These are phyloP conservation scores for Drosophila rufa DNA, from an alignment of 1,140 invertebrate genomes.

Conservation along the genomic window DNA sequence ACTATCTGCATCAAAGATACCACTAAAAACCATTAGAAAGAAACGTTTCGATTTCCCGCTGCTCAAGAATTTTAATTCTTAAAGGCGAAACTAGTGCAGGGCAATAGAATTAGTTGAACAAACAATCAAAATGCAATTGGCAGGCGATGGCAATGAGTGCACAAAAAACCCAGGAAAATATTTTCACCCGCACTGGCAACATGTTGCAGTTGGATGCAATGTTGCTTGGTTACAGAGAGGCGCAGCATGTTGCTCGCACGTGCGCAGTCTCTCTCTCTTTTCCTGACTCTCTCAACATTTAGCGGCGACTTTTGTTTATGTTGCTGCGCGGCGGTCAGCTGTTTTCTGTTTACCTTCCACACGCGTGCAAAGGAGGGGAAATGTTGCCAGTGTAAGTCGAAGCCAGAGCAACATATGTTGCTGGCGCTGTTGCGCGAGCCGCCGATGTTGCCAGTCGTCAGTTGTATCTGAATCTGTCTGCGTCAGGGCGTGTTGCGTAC, in stretches of 20 bases:
- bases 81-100: slow-evolving; percentile 10
- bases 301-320: slow-evolving; percentile 46
- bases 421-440: slow-evolving; percentile 9
- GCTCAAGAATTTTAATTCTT: slow-evolving; percentile 24
- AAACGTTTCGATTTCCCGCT: slow-evolving; percentile 13
- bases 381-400: slow-evolving; percentile 51
- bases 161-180: background rate
- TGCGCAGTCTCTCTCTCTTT: slow-evolving; percentile 23
- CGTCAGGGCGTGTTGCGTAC: slow-evolving; percentile 21
- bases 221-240: background rate
- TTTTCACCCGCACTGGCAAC: background rate
- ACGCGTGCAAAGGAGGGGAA: slow-evolving; percentile 15
- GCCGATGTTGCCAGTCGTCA: slow-evolving; percentile 25
- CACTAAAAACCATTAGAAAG: slow-evolving; percentile 14
- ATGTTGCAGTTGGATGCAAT: background rate
- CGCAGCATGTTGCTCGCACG: slow-evolving; percentile 37
- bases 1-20: slow-evolving; percentile 15
- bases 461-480: slow-evolving; percentile 37
- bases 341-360: slow-evolving; percentile 57
- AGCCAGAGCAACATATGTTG: slow-evolving; percentile 38
- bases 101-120: slow-evolving; percentile 46
- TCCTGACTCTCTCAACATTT: slow-evolving; percentile 9
- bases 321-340: slow-evolving; percentile 40
- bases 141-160: slow-evolving; percentile 2
- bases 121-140: slow-evolving; percentile 48